Conservation (phyloP, 2,888 invertebrate species). For the Petrolisthes manimaculis region DNA sequence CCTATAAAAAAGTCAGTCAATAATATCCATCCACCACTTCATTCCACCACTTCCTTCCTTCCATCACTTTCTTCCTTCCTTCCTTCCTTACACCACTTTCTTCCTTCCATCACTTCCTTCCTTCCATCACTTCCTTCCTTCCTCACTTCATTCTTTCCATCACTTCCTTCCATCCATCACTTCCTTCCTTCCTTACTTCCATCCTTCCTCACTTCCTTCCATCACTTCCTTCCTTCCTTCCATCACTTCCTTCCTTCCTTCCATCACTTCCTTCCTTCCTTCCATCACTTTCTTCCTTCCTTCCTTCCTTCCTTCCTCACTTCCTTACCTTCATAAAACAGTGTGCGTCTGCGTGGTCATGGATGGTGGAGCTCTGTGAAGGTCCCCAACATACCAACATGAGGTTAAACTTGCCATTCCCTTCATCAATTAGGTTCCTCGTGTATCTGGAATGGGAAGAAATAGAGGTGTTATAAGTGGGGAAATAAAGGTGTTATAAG, state of each 20-base stretch:
- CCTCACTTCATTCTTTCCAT: background rate
- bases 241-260: background rate
- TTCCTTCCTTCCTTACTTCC: slow-evolving; percentile 74
- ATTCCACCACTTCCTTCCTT: background rate
- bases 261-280: background rate
- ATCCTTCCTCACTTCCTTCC: slow-evolving; percentile 73
- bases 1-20: too few relatives aligned
- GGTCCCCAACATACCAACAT: slow-evolving; percentile 99
- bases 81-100: background rate
- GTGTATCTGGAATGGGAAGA: slow-evolving; percentile 78
- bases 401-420: slow-evolving; percentile 96
- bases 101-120: background rate
- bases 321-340: slow-evolving; percentile 90
- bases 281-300: background rate
- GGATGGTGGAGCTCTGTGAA: slow-evolving; percentile 93
- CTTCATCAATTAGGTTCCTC: slow-evolving; percentile 92
- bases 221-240: background rate
- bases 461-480: background rate
- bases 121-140: background rate
- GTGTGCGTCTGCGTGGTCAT: slow-evolving; percentile 95
- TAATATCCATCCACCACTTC: background rate
- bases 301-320: background rate
- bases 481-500: background rate
- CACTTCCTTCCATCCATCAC: background rate
- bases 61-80: background rate